phyloP scores from a whole-genome alignment of 1,140 invertebrate species.

The Idris sp. region DNA sequence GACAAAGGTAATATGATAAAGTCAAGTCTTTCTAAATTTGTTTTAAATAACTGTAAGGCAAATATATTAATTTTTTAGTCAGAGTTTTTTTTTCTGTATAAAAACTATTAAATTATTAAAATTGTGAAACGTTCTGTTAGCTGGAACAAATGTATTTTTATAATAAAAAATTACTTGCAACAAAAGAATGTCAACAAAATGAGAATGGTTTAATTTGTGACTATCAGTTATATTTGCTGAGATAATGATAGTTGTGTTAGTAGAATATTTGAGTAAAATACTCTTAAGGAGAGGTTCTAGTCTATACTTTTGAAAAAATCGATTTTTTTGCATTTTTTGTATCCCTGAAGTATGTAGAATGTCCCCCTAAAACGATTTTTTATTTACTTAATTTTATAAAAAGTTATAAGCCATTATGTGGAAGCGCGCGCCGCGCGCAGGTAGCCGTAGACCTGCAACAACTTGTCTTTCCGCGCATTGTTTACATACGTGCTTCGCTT shows the following conservation, averaged over 20 bases:
- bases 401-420: too few relatives aligned
- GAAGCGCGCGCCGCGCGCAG: too few relatives aligned
- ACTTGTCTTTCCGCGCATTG: too few relatives aligned
- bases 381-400: too few relatives aligned
- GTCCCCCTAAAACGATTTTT: too few relatives aligned
- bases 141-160: slow-evolving; percentile 14
- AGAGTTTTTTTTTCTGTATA: slow-evolving; percentile 11
- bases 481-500: too few relatives aligned
- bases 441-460: too few relatives aligned
- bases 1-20: slow-evolving; percentile 12
- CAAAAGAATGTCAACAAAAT: slow-evolving; percentile 19
- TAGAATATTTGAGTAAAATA: slow-evolving; percentile 17
- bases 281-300: too few relatives aligned
- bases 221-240: slow-evolving; percentile 5
- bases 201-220: slow-evolving; percentile 7
- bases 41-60: background rate
- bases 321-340: too few relatives aligned
- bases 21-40: slow-evolving; percentile 12
- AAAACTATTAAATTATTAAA: slow-evolving; percentile 10
- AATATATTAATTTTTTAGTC: slow-evolving; percentile 5
- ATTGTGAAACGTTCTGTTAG: slow-evolving; percentile 2
- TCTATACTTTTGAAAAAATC: too few relatives aligned
- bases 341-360: too few relatives aligned
- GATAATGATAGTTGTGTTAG: slow-evolving; percentile 23
- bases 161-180: slow-evolving; percentile 19